Evolutionary conservation across 2,797 vertebrate genomes (phyloP).

Genomic region (Acanthopagrus latus): DNA sequence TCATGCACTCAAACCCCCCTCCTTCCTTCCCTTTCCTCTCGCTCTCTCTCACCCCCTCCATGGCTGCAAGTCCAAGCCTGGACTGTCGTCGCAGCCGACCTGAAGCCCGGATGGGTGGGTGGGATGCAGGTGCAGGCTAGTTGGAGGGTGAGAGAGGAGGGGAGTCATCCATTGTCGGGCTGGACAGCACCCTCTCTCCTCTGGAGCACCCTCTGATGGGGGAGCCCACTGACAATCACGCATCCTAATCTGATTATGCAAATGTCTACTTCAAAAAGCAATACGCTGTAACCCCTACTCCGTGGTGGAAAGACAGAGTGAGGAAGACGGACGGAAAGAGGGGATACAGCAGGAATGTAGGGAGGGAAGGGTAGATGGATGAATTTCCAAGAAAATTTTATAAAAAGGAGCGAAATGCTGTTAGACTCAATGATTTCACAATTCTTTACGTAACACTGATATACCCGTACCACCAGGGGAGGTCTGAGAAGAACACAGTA

Average conservation of each 20-base stretch:
- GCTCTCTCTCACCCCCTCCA: conserved; percentile 47
- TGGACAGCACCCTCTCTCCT: conserved; percentile 89
- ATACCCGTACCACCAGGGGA: conserved; percentile 26
- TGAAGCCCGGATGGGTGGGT: conserved; percentile 83
- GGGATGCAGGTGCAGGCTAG: conserved; percentile 81
- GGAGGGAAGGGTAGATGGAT: conserved; percentile 17
- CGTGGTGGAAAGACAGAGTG: conserved; percentile 72
- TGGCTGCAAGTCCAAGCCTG: conserved; percentile 48
- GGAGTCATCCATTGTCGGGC: conserved; percentile 82
- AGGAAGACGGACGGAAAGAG: conserved; percentile 42
- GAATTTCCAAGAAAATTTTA: conserved; percentile 41
- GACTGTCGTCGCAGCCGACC: conserved; percentile 49
- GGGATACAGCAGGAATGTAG: conserved; percentile 64
- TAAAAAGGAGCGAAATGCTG: not conserved
- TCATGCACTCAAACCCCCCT: conserved; percentile 61
- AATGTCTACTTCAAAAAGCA: conserved; percentile 98
- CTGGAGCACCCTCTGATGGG: conserved; percentile 91
- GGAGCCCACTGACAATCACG: conserved; percentile 84
- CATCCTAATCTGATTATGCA: conserved; percentile 98
- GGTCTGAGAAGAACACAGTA: conserved; percentile 46
- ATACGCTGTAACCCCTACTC: conserved; percentile 88
- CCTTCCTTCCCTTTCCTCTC: conserved; percentile 22
- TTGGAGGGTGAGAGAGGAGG: conserved; percentile 86
- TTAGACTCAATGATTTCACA: conserved; percentile 12
- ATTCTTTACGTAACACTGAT: conserved; percentile 2